Evolutionary conservation across 2,113 vertebrate genomes (phyloP).

Genomic region (Taurulus bubalis): DNA sequence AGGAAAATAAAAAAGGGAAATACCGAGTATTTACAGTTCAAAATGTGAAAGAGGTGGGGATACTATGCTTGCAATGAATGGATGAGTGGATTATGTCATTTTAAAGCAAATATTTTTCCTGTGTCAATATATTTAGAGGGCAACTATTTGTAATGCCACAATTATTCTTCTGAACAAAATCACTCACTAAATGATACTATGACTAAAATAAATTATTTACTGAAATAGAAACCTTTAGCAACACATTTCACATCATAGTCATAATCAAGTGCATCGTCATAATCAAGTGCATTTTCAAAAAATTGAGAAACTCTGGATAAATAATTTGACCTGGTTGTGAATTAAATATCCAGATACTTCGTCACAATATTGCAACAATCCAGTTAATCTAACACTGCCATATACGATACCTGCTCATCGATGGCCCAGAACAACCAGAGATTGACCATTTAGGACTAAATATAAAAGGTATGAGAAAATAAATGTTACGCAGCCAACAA

Average conservation of each 20-base stretch:
- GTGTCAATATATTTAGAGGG: background rate
- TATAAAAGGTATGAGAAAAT: background rate
- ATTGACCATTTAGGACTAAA: background rate
- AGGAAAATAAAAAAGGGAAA: background rate
- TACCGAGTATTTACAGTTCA: conserved; percentile 12
- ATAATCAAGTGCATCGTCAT: background rate
- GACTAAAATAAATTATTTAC: background rate
- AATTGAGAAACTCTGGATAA: background rate
- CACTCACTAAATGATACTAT: background rate
- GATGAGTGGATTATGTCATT: background rate
- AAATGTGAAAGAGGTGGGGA: conserved; percentile 17
- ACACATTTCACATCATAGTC: background rate
- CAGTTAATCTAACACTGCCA: background rate
- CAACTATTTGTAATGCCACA: background rate
- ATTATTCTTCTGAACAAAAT: background rate
- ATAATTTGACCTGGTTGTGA: background rate
- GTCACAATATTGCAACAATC: background rate
- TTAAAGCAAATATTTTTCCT: background rate
- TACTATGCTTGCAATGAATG: background rate
- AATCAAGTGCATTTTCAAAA: background rate
- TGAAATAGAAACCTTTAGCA: background rate
- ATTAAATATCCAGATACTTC: background rate
- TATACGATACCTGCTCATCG: background rate
- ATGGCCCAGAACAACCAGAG: background rate
- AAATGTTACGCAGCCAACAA: background rate